A percentile compares a stretch with the other conserved stretches of the same genome.
phyloP scores from a whole-genome alignment of 2,888 invertebrate genomes.

The Bimastos eiseni region DNA sequence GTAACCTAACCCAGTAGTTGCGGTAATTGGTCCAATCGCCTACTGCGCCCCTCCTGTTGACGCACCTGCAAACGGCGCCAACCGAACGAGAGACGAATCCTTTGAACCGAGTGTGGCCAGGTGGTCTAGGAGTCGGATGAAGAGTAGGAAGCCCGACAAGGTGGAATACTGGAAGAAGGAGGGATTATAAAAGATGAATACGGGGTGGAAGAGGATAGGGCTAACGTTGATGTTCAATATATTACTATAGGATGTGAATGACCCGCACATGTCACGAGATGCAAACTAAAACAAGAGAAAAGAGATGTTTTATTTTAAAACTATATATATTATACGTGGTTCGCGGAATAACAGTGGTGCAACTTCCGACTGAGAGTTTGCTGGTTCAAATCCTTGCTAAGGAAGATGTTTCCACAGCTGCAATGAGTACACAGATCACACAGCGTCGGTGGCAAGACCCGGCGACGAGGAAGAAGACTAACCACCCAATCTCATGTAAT shows the following conservation, averaged over 20 bases:
- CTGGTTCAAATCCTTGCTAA: no score
- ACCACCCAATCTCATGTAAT: no score
- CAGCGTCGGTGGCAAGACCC: no score
- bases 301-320: no score
- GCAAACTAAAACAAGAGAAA: no score
- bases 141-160: not conserved
- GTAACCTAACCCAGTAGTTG: not conserved
- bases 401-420: no score
- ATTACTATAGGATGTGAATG: not conserved
- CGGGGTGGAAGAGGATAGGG: not conserved
- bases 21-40: not conserved
- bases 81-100: not conserved
- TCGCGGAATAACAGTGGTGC: no score
- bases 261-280: no score
- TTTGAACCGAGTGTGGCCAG: not conserved
- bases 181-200: not conserved
- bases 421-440: no score
- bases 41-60: not conserved
- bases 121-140: not conserved
- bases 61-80: not conserved
- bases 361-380: no score
- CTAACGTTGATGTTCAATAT: not conserved
- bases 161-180: not conserved
- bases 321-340: no score
- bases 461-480: no score